Base-by-base conservation (phyloP, 1,140 invertebrate species). In the Aphidius gifuensis region DNA sequence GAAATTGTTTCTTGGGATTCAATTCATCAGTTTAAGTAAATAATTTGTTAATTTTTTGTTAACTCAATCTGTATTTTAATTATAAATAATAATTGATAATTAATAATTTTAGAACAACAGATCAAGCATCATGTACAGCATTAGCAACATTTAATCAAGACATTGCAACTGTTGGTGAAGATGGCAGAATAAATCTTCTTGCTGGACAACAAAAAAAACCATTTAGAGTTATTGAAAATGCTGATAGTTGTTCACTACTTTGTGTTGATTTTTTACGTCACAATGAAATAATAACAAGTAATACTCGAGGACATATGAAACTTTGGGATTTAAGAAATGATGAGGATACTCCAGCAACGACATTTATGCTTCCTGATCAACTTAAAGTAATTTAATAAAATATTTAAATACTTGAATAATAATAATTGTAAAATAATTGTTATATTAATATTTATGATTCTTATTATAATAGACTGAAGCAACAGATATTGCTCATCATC, bases 251-350 rank as follows among this genome's bases (percentile, higher is more conserved):
- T 71, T 87, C 90, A 0, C 79, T 94, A 46, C 86, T 87, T 78
- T 87, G 88, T 68, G 84, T 93, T 6, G 86, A 86, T 68, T 94
- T 90, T 76, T 79, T 94, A 11, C 88, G 85, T 80, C 88, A 87
- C 73, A 92, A 86, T 81, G 87, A 88, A 84, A 87, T 92, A 48
- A 82, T 94, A 7, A 92, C 91, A 4, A 91, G 92, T 47, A 95
- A 94, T 81, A 82, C 89, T 38, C 83, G 90, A 71, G 93, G 93
- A 0, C 89, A 94, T 62, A 87, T 96, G 82, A 94, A 94, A 76
- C 85, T 93, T 40, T 94, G 92, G 87, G 93, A 96, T 80, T 78
- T 93, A 1, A 80, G 92, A 66, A 82, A 82, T 49, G 68, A 83
- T 64, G 73, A 79, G 23, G 82, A 88, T 67, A 83, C 83, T 60